phyloP scores from a whole-genome alignment of 2,113 vertebrate species.

The Strigops habroptila region DNA sequence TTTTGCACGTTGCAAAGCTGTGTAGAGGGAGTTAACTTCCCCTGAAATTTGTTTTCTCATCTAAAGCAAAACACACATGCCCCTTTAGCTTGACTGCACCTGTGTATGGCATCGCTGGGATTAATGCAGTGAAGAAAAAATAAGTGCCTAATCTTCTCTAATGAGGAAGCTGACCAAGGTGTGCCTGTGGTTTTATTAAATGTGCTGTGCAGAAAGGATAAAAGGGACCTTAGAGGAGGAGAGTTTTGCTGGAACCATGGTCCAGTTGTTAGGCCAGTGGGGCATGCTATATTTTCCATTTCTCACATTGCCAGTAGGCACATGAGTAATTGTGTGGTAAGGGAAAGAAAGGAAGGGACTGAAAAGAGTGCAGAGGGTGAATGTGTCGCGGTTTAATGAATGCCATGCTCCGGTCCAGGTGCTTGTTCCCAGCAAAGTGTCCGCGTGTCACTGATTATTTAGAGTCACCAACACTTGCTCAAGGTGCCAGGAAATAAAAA shows the following conservation, averaged over 20 bases:
- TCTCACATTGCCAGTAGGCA: constrained; percentile 20
- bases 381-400: neutral
- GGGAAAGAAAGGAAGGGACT: neutral
- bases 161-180: constrained; percentile 34
- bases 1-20: neutral
- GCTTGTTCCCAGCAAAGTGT: constrained; percentile 31
- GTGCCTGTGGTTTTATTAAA: constrained; percentile 58
- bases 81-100: neutral
- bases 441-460: constrained; percentile 44
- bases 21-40: neutral
- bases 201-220: constrained; percentile 25
- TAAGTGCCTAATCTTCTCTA: neutral
- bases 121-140: neutral
- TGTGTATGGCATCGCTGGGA: neutral
- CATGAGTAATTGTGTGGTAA: constrained; percentile 34
- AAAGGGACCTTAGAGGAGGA: constrained; percentile 42
- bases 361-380: neutral
- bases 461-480: constrained; percentile 2
- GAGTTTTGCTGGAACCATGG: constrained; percentile 40
- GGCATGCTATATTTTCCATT: constrained; percentile 36
- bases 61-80: neutral
- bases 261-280: constrained; percentile 44
- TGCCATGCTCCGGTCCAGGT: constrained; percentile 42
- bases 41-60: neutral
- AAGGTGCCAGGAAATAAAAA: constrained; percentile 65